Percentiles rank a stretch among this genome's conserved stretches.
Conservation (phyloP, 2,113 vertebrate genomes). For the Oncorhynchus kisutch region DNA sequence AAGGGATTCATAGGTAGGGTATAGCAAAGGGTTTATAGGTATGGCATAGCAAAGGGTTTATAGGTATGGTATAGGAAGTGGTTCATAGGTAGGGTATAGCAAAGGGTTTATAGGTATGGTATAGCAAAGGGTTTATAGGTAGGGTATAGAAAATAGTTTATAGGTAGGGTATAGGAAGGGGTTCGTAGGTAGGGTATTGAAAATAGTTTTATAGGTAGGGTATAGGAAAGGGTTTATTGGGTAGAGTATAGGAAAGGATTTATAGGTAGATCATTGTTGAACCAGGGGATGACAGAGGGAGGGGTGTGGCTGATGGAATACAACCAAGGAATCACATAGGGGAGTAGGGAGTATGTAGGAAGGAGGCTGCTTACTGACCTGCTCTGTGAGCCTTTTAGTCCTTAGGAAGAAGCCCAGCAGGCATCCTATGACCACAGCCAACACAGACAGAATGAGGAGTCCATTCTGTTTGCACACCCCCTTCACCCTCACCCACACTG, state of each 20-base stretch:
- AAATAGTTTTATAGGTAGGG: neutral
- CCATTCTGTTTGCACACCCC: conserved; percentile 91
- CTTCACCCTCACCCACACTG: conserved; percentile 82
- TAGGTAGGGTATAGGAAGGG: too few species aligned
- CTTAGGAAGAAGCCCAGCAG: conserved; percentile 94
- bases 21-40: too few species aligned
- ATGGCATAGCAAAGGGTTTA: too few species aligned
- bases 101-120: too few species aligned
- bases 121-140: too few species aligned
- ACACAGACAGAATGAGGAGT: conserved; percentile 91
- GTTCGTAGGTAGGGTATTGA: too few species aligned
- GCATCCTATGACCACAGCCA: conserved; percentile 93
- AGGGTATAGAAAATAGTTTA: too few species aligned
- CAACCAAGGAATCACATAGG: neutral
- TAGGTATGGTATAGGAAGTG: too few species aligned
- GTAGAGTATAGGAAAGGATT: neutral
- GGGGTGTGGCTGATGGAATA: neutral
- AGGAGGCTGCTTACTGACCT: conserved; percentile 76
- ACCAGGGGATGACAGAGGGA: neutral
- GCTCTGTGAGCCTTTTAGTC: conserved; percentile 85
- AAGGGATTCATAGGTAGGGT: too few species aligned
- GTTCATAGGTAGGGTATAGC: too few species aligned
- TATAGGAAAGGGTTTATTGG: neutral
- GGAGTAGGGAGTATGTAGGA: neutral
- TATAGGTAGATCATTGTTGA: neutral